phyloP scores from a whole-genome alignment of 2,888 invertebrate species.

The Drosophila borborema region DNA sequence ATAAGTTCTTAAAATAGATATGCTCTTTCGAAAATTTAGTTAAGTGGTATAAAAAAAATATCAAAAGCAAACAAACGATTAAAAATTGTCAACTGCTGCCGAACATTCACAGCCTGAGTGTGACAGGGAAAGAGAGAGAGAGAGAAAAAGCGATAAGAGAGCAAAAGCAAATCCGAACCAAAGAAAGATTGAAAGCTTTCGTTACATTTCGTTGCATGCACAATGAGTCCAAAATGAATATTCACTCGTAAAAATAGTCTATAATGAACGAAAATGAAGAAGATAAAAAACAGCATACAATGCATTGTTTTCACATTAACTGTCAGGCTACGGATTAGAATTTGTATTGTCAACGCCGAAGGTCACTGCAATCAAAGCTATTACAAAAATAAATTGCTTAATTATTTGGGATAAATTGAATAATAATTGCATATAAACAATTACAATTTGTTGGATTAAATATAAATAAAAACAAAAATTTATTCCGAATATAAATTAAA shows the following conservation, averaged over 20 bases:
- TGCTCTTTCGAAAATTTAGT: neutral
- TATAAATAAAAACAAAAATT: neutral
- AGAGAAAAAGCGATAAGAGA: conserved; percentile 2
- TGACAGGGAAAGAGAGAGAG: neutral
- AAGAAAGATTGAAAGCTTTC: neutral
- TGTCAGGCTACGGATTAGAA: neutral
- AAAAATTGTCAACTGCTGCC: neutral
- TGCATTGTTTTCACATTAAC: neutral
- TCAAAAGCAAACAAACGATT: neutral
- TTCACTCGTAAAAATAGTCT: neutral
- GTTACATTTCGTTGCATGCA: neutral
- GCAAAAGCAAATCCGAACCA: conserved; percentile 4
- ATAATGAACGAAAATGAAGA: too few species aligned
- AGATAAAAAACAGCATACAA: neutral
- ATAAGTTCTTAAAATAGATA: neutral
- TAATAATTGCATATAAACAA: neutral
- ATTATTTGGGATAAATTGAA: neutral
- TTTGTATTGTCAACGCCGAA: neutral
- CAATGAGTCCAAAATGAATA: neutral
- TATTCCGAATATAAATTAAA: too few species aligned
- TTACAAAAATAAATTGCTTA: neutral
- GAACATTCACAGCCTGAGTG: neutral
- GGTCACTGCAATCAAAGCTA: neutral
- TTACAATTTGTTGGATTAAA: neutral
- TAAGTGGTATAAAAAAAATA: neutral